A percentile compares a stretch with the other conserved stretches of the same genome.
These are phyloP conservation scores for Hirtodrosophila confusa DNA, from an alignment of 2,888 invertebrate genomes.

Conservation along the genomic window DNA sequence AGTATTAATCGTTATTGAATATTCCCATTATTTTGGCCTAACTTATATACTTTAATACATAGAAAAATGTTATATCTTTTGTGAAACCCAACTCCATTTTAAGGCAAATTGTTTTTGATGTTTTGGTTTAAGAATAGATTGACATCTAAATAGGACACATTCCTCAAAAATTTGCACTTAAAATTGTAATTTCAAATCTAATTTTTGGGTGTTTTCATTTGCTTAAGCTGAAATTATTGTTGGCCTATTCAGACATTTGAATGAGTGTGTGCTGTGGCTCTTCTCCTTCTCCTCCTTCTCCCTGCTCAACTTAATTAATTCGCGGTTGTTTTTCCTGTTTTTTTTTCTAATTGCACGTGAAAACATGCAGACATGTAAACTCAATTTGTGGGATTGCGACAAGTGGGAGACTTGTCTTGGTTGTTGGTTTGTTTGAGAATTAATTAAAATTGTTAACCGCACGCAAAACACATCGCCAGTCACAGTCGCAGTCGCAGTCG, in stretches of 20 bases:
- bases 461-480: conserved; percentile 32
- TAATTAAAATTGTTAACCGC: conserved; percentile 45
- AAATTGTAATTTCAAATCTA: no score
- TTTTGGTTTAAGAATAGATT: no score
- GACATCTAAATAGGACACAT: no score
- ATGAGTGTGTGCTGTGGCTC: background rate
- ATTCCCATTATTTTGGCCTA: no score
- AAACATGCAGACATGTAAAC: conserved; percentile 27
- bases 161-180: no score
- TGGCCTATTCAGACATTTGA: background rate
- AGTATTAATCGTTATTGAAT: no score
- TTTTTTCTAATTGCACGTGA: conserved; percentile 2
- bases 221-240: no score
- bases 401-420: conserved; percentile 1
- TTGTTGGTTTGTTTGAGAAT: conserved; percentile 24
- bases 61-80: no score
- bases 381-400: conserved; percentile 20
- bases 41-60: no score
- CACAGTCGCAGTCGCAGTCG: conserved; percentile 3
- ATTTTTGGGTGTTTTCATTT: no score
- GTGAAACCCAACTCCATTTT: no score
- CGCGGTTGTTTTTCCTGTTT: conserved; percentile 6
- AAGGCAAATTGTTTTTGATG: no score
- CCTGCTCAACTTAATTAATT: conserved; percentile 24
- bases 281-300: background rate